Conservation (phyloP, 1,140 invertebrate species). For the Drosophila varians region DNA sequence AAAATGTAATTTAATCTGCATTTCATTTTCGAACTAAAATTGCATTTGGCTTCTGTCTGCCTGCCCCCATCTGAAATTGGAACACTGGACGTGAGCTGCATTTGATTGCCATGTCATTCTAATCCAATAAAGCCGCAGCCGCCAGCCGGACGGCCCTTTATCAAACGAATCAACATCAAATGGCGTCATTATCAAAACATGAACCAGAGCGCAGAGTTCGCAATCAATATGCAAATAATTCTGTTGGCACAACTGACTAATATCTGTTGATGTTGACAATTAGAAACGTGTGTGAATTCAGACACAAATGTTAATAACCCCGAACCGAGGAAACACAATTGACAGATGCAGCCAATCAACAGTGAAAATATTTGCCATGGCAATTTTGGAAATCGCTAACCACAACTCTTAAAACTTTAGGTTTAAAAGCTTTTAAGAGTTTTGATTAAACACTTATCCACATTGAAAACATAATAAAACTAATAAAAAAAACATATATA, state of each 20-base stretch:
- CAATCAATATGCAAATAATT: slow-evolving; percentile 31
- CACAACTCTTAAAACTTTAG: too few relatives aligned
- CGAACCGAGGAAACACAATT: background rate
- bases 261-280: slow-evolving; percentile 31
- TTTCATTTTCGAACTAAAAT: slow-evolving; percentile 35
- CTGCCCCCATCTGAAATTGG: slow-evolving; percentile 6
- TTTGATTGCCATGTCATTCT: slow-evolving; percentile 14
- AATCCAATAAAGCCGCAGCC: slow-evolving; percentile 12
- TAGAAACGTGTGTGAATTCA: slow-evolving; percentile 15
- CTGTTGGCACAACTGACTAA: slow-evolving; percentile 18
- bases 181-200: slow-evolving; percentile 19
- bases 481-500: too few relatives aligned
- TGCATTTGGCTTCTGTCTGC: slow-evolving; percentile 17
- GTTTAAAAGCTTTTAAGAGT: background rate
- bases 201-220: slow-evolving; percentile 1
- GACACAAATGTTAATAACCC: slow-evolving; percentile 39
- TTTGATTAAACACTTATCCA: too few relatives aligned
- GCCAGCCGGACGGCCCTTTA: background rate
- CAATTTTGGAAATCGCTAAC: background rate
- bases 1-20: slow-evolving; percentile 64
- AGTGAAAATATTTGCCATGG: background rate
- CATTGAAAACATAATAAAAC: too few relatives aligned
- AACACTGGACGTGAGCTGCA: slow-evolving; percentile 23
- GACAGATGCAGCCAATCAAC: background rate
- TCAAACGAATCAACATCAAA: slow-evolving; percentile 16